Evolutionary conservation across 2,888 invertebrate species (phyloP).

Genomic region (Napeogenes sylphis): DNA sequence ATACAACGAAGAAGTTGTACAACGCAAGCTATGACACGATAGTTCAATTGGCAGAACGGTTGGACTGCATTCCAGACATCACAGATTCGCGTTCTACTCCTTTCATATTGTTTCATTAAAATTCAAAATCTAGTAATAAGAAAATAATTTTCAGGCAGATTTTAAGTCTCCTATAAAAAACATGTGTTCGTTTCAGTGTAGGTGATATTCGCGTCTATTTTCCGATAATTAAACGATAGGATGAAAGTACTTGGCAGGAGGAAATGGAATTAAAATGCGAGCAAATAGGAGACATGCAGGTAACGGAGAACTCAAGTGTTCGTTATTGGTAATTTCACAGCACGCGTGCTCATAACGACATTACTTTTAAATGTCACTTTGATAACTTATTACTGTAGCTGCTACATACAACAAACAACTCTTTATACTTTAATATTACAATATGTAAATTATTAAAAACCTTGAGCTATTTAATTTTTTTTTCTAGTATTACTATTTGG

Average conservation of each 20-base stretch:
- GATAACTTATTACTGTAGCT: background rate
- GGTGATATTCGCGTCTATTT: slow-evolving; percentile 32
- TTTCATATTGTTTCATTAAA: no score
- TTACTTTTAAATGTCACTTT: slow-evolving; percentile 2
- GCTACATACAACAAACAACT: no score
- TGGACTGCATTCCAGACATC: no score
- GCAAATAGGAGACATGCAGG: slow-evolving; percentile 38
- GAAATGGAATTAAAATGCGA: slow-evolving; percentile 63
- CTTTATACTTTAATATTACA: no score
- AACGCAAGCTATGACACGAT: no score
- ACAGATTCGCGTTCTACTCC: no score
- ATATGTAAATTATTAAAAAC: no score
- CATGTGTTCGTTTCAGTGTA: slow-evolving; percentile 7
- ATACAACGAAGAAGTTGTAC: no score
- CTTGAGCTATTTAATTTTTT: no score
- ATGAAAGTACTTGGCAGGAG: slow-evolving; percentile 36
- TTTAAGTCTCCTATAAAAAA: background rate
- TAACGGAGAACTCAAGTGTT: slow-evolving; percentile 31
- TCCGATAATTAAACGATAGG: slow-evolving; percentile 51
- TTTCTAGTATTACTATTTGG: no score
- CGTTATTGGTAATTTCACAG: slow-evolving; percentile 25
- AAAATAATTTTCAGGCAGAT: background rate
- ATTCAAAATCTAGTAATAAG: background rate
- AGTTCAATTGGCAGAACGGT: no score
- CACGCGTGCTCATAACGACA: slow-evolving; percentile 2